Percentiles rank a stretch among this genome's conserved stretches.
These are phyloP conservation scores for Chironomus tepperi DNA, from an alignment of 1,140 invertebrate species.

Conservation along the genomic window DNA sequence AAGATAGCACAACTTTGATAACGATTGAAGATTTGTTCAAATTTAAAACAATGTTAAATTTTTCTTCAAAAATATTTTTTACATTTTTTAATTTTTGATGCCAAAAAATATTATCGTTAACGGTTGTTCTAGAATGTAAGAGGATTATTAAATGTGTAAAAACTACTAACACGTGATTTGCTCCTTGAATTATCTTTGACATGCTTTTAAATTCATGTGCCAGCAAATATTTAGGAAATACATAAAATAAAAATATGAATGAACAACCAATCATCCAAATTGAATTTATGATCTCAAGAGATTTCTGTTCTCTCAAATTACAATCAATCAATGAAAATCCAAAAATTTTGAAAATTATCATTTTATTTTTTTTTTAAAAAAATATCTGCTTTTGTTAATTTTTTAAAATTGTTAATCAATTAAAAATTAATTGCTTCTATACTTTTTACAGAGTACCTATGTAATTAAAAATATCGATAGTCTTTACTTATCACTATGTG, in stretches of 20 bases:
- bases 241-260: not conserved
- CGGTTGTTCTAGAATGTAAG: not conserved
- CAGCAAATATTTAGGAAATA: not conserved
- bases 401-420: no score
- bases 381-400: no score
- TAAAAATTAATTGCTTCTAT: no score
- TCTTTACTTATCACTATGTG: no score
- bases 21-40: not conserved
- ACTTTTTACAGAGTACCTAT: no score
- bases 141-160: not conserved
- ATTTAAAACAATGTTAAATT: not conserved
- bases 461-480: no score
- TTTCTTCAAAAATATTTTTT: not conserved
- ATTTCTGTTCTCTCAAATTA: not conserved
- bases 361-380: not conserved
- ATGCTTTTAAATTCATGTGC: not conserved
- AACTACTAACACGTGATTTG: not conserved
- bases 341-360: not conserved
- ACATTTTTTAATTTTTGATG: not conserved
- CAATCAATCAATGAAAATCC: not conserved
- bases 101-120: not conserved
- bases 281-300: not conserved
- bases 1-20: not conserved
- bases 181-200: not conserved
- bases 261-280: not conserved